These are phyloP conservation scores for Turritopsis dohrnii DNA, from an alignment of 30 jellyfish, hydroid and myxozoan species.

Conservation along the genomic window DNA sequence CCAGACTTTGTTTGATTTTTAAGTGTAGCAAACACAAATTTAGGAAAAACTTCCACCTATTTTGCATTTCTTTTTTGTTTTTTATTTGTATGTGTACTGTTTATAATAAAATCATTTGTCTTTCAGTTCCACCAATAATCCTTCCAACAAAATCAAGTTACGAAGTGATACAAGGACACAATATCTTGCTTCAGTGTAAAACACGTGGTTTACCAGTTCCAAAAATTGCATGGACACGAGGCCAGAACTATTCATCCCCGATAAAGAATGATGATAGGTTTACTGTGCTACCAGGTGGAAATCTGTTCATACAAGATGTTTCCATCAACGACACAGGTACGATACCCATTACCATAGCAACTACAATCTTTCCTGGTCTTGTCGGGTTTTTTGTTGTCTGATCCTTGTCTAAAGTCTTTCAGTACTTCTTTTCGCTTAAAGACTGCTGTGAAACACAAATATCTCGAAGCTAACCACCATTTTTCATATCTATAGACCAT, in stretches of 20 bases:
- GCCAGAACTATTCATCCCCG: conserved; percentile 29
- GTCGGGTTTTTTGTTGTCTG: no score
- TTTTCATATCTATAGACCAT: conserved; percentile 12
- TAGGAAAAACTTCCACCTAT: no score
- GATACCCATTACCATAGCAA: no score
- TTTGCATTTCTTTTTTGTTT: no score
- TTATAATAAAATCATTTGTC: neutral
- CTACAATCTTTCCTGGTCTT: no score
- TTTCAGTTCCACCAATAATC: conserved; percentile 83
- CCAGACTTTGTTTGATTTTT: no score
- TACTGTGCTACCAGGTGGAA: conserved; percentile 78
- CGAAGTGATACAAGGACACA: conserved; percentile 72
- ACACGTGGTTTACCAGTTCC: conserved; percentile 89
- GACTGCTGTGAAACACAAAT: no score
- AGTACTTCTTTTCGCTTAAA: no score
- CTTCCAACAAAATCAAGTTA: conserved; percentile 33
- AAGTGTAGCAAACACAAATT: no score
- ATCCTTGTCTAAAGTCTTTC: no score
- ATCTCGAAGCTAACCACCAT: neutral
- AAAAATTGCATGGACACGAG: conserved; percentile 70
- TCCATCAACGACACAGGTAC: conserved; percentile 70
- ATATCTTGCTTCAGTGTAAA: conserved; percentile 56
- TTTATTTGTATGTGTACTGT: neutral
- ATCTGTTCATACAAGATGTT: conserved; percentile 65
- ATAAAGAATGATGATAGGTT: conserved; percentile 46